Percentiles rank a stretch among this genome's conserved stretches.
phyloP scores from a whole-genome alignment of 1,140 invertebrate species.

The Danaus melanippus region DNA sequence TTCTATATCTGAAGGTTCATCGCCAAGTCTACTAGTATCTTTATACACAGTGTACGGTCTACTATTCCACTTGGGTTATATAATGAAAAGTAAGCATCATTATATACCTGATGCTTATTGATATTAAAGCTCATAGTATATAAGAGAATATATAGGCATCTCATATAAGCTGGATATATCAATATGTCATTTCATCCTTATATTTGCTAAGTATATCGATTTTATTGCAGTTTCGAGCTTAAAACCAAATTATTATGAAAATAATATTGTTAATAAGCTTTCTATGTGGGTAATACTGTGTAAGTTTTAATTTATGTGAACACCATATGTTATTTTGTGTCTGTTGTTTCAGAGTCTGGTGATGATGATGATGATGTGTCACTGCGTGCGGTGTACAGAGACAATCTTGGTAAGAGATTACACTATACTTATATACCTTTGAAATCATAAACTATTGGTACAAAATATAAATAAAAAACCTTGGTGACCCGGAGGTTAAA shows the following conservation, averaged over 20 bases:
- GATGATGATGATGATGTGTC: slow-evolving; percentile 78
- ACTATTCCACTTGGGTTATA: slow-evolving; percentile 67
- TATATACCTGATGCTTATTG: slow-evolving; percentile 9
- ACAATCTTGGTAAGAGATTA: slow-evolving; percentile 74
- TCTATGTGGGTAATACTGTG: no score
- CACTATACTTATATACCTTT: background rate
- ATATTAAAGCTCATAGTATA: background rate
- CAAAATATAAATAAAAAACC: no score
- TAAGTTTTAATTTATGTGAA: no score
- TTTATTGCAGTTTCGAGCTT: no score
- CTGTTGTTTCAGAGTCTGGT: slow-evolving; percentile 70
- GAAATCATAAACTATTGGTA: no score
- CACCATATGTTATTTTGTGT: no score
- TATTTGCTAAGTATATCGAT: slow-evolving; percentile 7
- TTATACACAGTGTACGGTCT: slow-evolving; percentile 68
- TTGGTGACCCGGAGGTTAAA: no score
- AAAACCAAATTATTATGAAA: no score
- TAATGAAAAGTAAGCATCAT: slow-evolving; percentile 70
- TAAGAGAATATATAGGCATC: slow-evolving; percentile 14
- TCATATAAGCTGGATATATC: background rate
- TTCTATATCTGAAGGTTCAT: slow-evolving; percentile 43
- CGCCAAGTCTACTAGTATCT: slow-evolving; percentile 57
- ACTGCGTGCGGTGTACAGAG: slow-evolving; percentile 81
- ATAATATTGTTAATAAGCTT: no score
- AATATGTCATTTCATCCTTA: slow-evolving; percentile 5